Evolutionary conservation across 2,797 vertebrate species (phyloP).

Genomic region (Tiaroga cobitis): DNA sequence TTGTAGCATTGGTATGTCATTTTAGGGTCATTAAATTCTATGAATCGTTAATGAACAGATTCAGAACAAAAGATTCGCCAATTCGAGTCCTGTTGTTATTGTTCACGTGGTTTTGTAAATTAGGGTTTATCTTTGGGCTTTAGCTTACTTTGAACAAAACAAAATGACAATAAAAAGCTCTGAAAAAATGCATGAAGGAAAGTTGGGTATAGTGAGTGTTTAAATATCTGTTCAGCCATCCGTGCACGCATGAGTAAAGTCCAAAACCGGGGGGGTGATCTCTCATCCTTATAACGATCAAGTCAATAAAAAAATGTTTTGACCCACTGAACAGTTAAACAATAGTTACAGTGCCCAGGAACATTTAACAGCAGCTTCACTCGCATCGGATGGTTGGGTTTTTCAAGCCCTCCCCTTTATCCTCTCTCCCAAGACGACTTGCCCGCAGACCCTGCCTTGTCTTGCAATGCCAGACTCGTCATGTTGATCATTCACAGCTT

Average conservation of each 20-base stretch:
- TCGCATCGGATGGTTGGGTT: constrained; percentile 52
- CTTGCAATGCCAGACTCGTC: constrained; percentile 68
- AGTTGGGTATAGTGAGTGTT: neutral
- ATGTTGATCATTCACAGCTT: constrained; percentile 66
- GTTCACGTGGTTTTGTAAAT: neutral
- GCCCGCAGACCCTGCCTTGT: constrained; percentile 44
- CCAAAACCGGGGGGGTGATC: constrained; percentile 53
- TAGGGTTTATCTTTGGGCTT: neutral
- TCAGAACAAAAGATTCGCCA: neutral
- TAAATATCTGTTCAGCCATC: neutral
- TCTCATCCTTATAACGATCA: constrained; percentile 60
- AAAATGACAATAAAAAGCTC: neutral
- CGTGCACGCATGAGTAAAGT: neutral
- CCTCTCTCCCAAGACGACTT: constrained; percentile 60
- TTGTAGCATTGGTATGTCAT: too few species aligned
- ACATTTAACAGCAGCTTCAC: constrained; percentile 60
- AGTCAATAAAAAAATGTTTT: constrained; percentile 60
- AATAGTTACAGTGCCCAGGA: constrained; percentile 61
- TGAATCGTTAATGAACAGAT: neutral
- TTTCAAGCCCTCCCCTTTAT: constrained; percentile 56
- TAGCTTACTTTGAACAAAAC: neutral
- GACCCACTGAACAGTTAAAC: constrained; percentile 66
- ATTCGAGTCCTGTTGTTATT: neutral
- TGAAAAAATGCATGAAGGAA: neutral
- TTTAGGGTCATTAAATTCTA: neutral